Evolutionary conservation across 2,888 invertebrate species (phyloP).

Genomic region (Athalia circularis): DNA sequence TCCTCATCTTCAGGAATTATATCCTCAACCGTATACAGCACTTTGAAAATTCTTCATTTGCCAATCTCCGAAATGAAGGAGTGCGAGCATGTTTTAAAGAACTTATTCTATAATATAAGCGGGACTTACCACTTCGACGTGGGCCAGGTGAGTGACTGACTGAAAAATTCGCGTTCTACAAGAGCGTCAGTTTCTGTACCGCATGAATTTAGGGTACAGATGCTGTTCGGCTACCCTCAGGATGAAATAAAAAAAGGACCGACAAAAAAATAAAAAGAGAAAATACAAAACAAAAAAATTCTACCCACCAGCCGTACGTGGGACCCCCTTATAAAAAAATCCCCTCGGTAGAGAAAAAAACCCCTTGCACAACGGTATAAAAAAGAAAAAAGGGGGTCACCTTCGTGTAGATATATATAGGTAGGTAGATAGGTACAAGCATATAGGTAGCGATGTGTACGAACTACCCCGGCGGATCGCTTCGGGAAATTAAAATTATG

Average conservation of each 20-base stretch:
- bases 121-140: conserved; percentile 66
- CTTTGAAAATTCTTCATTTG: no score
- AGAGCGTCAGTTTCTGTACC: conserved; percentile 32
- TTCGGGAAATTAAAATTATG: neutral
- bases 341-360: conserved; percentile 63
- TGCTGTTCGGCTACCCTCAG: conserved; percentile 62
- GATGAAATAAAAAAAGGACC: neutral
- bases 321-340: conserved; percentile 67
- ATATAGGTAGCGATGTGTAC: conserved; percentile 7
- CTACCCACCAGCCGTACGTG: conserved; percentile 59
- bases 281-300: conserved; percentile 64
- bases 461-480: neutral
- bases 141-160: conserved; percentile 73
- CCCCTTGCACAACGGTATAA: conserved; percentile 69
- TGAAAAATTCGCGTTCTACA: conserved; percentile 66
- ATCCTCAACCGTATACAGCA: no score
- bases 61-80: no score
- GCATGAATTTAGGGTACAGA: conserved; percentile 68
- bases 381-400: conserved; percentile 72
- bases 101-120: conserved; percentile 23
- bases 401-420: conserved; percentile 45
- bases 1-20: no score
- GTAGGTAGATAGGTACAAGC: neutral
- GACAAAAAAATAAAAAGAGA: neutral
- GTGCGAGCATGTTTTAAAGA: no score